Percentiles rank a stretch among this genome's conserved stretches.
These are phyloP conservation scores for Euzetes globulus DNA, from an alignment of 2,888 invertebrate genomes.

Conservation along the genomic window DNA sequence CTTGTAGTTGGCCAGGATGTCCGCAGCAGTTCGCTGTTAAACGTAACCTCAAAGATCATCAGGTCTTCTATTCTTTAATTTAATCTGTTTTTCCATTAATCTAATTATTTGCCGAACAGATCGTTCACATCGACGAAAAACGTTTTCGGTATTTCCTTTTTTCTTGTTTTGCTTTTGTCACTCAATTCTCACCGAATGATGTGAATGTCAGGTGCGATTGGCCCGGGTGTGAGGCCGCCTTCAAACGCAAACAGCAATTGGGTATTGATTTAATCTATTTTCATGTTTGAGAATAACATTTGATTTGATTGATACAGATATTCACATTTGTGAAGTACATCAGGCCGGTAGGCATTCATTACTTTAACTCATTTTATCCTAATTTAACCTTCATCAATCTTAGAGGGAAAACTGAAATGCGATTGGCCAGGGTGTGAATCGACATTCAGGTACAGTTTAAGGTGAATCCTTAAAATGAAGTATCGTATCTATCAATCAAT, in stretches of 20 bases:
- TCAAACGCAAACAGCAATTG: conserved; percentile 24
- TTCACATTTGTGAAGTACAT: conserved; percentile 13
- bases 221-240: not conserved
- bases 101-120: not conserved
- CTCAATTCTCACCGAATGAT: not conserved
- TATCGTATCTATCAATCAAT: not conserved
- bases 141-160: not conserved
- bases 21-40: conserved; percentile 2
- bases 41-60: conserved; percentile 12
- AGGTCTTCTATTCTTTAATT: not conserved
- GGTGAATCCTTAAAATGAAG: not conserved
- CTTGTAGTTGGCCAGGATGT: not conserved
- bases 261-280: not conserved
- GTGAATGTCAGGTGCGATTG: not conserved
- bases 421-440: not conserved
- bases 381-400: not conserved
- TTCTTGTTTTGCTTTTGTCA: not conserved
- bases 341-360: not conserved
- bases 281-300: not conserved
- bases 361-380: not conserved
- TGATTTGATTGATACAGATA: not conserved
- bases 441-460: not conserved
- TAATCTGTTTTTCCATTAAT: not conserved
- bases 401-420: not conserved
- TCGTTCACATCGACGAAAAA: conserved; percentile 12